Evolutionary conservation across 1,140 invertebrate species (phyloP), one percentile per base, ranked within the genome.

Genomic region (Plodia interpunctella): DNA sequence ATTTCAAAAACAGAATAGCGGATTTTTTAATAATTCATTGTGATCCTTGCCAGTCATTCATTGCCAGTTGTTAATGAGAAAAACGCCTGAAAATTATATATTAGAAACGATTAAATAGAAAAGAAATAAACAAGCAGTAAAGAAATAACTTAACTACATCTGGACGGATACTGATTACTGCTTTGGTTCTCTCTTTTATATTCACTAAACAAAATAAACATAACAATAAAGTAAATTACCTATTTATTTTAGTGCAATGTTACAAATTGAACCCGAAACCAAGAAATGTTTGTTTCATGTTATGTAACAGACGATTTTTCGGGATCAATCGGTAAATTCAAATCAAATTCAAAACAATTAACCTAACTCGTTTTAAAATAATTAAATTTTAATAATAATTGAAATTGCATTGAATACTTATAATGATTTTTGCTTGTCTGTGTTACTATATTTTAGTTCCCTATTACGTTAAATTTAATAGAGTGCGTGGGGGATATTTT

Each of bases 101-200:
- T 3, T 4, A 15, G 6, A 15, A 5, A 5, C 2, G 5, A 53
- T 53, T 18, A 53, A 25, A 21, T 53, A 57, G 49, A 50, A 59
- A 59, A 52, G 49, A 18, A 53, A 53, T 25, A 25, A 53, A 52
- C 19, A 57, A 52, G 57, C 57, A 59, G 57, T 30, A 59, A 59
- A 35, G 25, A 66, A 66, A 70, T 20, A 74, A 80, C 78, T 76
- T 86, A 86, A 76, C 76, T 87, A 88, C 70, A 68, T 76, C 72
- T 88, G 85, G 85, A 88, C 83, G 85, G 85, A 88, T 88, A 88
- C 85, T 86, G 85, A 88, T 88, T 85, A 83, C 79, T 86, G 83
- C 82, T 83, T 84, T 85, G 80, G 81, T 81, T 75, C 73, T 76
- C 59, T 76, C 75, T 76, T 74, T 74, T 65, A 54, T 65, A 57